Conservation (phyloP, 2,797 vertebrate genomes). For the Jordanella pulchra region DNA sequence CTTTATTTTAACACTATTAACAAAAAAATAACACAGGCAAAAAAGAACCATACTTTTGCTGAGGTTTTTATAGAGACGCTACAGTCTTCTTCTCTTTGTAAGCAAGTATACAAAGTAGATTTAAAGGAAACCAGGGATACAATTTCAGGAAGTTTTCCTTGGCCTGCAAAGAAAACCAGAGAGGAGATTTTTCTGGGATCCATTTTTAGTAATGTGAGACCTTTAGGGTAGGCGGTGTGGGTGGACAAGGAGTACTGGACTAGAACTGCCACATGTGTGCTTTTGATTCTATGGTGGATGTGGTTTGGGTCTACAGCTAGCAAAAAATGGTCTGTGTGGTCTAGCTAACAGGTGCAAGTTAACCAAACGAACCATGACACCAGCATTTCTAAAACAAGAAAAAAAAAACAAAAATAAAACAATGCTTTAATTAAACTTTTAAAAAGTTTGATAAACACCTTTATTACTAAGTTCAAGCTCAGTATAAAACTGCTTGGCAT, state of each 20-base stretch:
- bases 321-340: slow-evolving; percentile 42
- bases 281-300: slow-evolving; percentile 50
- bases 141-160: slow-evolving; percentile 85
- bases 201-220: slow-evolving; percentile 74
- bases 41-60: slow-evolving; percentile 22
- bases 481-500: slow-evolving; percentile 4
- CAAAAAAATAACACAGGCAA: not conserved
- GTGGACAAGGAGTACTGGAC: slow-evolving; percentile 44
- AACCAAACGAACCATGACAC: slow-evolving; percentile 2
- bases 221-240: slow-evolving; percentile 42
- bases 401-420: not conserved
- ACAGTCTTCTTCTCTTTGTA: slow-evolving; percentile 61
- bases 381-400: not conserved
- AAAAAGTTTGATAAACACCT: not conserved
- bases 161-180: slow-evolving; percentile 65
- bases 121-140: slow-evolving; percentile 76
- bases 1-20: slow-evolving; percentile 8
- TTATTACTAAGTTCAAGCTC: not conserved
- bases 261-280: slow-evolving; percentile 54
- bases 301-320: slow-evolving; percentile 36
- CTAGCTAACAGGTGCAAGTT: slow-evolving; percentile 49
- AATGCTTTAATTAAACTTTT: not conserved
- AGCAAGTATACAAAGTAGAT: slow-evolving; percentile 42
- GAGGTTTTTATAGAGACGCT: slow-evolving; percentile 38
- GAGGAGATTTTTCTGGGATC: slow-evolving; percentile 60